Percentiles rank a stretch among this genome's conserved stretches.
Evolutionary conservation across 2,113 vertebrate genomes (phyloP).

Genomic region (Callopanchax toddi): DNA sequence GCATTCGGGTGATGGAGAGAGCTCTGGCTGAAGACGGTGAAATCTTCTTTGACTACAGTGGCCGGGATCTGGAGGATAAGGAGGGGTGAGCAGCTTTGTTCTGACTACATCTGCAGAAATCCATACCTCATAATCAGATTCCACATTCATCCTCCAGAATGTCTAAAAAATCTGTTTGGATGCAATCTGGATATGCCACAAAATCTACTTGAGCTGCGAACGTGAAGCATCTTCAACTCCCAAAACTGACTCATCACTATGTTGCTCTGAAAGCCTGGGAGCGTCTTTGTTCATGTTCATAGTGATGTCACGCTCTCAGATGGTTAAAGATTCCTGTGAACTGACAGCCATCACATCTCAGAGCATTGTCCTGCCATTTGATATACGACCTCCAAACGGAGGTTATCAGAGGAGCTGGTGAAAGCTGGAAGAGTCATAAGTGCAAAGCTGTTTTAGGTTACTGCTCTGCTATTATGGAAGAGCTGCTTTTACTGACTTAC

Average conservation of each 20-base stretch:
- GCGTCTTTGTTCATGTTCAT: conserved; percentile 65
- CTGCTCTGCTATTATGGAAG: conserved; percentile 42
- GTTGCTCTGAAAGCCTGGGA: conserved; percentile 43
- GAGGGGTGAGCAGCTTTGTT: conserved; percentile 87
- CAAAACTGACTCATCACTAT: conserved; percentile 57
- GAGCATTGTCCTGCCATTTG: conserved; percentile 33
- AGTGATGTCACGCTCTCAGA: conserved; percentile 60
- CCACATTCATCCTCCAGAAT: background rate
- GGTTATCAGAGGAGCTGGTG: conserved; percentile 47
- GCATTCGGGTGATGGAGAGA: conserved; percentile 94
- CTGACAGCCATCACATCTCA: conserved; percentile 17
- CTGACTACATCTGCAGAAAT: background rate
- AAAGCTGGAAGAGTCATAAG: conserved; percentile 40
- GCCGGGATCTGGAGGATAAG: conserved; percentile 91
- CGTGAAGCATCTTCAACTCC: conserved; percentile 16
- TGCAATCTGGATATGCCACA: background rate
- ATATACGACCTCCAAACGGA: conserved; percentile 25
- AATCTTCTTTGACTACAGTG: conserved; percentile 97
- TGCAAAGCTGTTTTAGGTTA: conserved; percentile 48
- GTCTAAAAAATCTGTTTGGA: background rate
- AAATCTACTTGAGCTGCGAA: conserved; percentile 5
- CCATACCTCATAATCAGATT: too few species aligned
- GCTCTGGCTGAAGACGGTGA: conserved; percentile 92
- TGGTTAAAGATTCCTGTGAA: conserved; percentile 44
- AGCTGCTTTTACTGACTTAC: conserved; percentile 47